phyloP scores from a whole-genome alignment of 2,797 vertebrate genomes.

The Myotis planiceps region DNA sequence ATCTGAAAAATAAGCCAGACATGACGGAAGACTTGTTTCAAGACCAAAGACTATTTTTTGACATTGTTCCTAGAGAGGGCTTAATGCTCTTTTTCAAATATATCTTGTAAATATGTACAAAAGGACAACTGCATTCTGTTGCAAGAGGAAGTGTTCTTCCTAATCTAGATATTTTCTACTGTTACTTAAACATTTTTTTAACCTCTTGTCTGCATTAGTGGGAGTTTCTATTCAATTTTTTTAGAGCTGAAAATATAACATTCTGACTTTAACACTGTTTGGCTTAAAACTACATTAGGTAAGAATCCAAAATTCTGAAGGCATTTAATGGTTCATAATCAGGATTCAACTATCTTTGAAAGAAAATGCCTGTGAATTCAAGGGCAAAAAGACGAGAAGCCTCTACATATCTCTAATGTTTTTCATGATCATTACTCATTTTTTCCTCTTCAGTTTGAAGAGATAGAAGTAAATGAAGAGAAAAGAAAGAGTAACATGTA shows the following conservation, averaged over 20 bases:
- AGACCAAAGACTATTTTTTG: background rate
- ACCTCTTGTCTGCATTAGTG: background rate
- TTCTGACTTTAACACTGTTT: conserved; percentile 6
- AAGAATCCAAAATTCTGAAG: background rate
- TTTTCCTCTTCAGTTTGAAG: background rate
- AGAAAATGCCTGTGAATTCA: background rate
- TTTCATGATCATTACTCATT: background rate
- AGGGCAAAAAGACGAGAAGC: background rate
- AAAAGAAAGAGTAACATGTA: background rate
- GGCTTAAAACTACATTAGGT: conserved; percentile 15
- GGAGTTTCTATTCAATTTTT: background rate
- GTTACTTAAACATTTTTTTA: background rate
- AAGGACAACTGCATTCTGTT: background rate
- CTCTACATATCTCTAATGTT: background rate
- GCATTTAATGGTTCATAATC: background rate
- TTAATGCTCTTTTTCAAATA: background rate
- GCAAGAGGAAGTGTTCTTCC: background rate
- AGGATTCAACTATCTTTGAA: background rate
- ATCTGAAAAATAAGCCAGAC: background rate
- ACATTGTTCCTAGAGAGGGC: background rate
- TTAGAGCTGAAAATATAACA: background rate
- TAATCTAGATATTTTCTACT: background rate
- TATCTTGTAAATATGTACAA: background rate
- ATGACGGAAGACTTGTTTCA: background rate
- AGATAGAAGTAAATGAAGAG: background rate